phyloP scores from a whole-genome alignment of 2,888 invertebrate species.

The Platycheirus albimanus region DNA sequence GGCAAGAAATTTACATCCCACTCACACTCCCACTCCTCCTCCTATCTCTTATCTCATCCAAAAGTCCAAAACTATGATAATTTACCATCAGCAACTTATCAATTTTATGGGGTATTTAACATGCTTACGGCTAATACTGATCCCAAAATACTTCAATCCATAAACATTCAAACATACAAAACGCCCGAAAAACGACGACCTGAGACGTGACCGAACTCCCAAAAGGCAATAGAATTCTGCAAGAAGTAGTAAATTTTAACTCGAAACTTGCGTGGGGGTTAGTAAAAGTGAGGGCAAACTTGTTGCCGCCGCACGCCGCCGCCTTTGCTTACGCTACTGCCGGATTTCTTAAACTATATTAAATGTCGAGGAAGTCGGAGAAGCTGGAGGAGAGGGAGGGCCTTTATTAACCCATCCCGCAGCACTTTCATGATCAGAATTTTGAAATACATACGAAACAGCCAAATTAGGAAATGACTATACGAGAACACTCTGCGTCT shows the following conservation, averaged over 20 bases:
- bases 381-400: background rate
- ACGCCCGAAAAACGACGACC: too few relatives aligned
- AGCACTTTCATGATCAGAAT: constrained; percentile 27
- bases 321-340: background rate
- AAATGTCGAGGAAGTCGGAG: background rate
- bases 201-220: constrained; percentile 29
- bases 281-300: constrained; percentile 38
- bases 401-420: constrained; percentile 9
- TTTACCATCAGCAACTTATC: constrained; percentile 10
- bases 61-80: constrained; percentile 10
- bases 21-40: background rate
- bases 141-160: constrained; percentile 12
- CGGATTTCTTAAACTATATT: constrained; percentile 21
- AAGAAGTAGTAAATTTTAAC: constrained; percentile 20
- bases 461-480: constrained; percentile 9
- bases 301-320: background rate
- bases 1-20: background rate
- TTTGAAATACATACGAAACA: constrained; percentile 16
- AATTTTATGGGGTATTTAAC: constrained; percentile 25
- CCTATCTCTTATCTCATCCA: background rate
- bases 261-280: constrained; percentile 15
- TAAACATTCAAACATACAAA: constrained; percentile 35
- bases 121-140: constrained; percentile 10
- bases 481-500: too few relatives aligned
- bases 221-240: constrained; percentile 9